Evolutionary conservation across 1,140 invertebrate genomes (phyloP).

Genomic region (Rhynchophorus ferrugineus): DNA sequence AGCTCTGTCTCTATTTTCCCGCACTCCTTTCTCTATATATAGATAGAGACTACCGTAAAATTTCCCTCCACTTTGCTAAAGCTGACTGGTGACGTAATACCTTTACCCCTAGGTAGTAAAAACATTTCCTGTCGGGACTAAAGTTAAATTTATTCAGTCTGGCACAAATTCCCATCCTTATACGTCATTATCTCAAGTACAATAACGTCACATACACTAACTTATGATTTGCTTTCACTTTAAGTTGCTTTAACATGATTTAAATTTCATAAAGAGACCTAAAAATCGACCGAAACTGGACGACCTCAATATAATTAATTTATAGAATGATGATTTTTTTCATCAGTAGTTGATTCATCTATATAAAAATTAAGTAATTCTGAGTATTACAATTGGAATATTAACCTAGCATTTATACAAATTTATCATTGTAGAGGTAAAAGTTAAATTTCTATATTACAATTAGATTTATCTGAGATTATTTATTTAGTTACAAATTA

Average conservation of each 20-base stretch:
- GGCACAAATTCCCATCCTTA: conserved; percentile 18
- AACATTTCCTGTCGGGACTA: conserved; percentile 24
- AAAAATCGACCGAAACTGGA: no score
- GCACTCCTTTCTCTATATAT: conserved; percentile 26
- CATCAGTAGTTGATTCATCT: no score
- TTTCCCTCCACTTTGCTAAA: conserved; percentile 23
- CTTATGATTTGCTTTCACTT: conserved; percentile 17
- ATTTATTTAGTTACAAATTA: no score
- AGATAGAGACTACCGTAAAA: conserved; percentile 26
- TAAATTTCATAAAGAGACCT: conserved; percentile 9
- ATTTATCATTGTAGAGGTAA: no score
- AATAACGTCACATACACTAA: conserved; percentile 19
- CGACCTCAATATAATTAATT: no score
- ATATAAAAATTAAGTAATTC: no score
- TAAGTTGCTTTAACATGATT: conserved; percentile 4
- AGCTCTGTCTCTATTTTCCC: conserved; percentile 24
- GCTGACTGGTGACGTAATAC: conserved; percentile 26
- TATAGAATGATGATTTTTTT: no score
- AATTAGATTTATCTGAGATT: no score
- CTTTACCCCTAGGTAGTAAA: conserved; percentile 23
- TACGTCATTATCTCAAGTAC: conserved; percentile 19
- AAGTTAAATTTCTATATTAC: no score
- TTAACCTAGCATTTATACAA: no score
- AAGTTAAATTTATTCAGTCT: conserved; percentile 27
- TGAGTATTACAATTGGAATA: no score